A percentile compares a stretch with the other conserved stretches of the same genome.
Conservation (phyloP, 2,797 vertebrate genomes). For the Enteromius anoplus region DNA sequence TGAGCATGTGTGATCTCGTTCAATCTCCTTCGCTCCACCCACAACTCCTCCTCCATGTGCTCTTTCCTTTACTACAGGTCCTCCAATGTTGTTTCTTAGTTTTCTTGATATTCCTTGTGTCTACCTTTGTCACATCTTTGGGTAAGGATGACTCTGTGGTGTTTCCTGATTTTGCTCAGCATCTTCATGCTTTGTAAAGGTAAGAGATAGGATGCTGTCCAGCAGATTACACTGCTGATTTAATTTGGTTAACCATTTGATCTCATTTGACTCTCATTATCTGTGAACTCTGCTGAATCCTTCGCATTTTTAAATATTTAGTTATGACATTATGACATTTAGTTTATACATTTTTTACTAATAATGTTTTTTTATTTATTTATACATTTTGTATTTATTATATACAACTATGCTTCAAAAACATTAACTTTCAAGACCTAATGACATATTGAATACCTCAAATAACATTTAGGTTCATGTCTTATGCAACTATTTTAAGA, state of each 20-base stretch:
- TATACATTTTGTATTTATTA: not conserved
- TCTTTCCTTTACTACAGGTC: conserved; percentile 35
- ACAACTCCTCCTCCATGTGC: conserved; percentile 28
- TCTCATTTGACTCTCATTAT: not conserved
- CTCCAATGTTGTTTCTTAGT: conserved; percentile 34
- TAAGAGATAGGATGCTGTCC: conserved; percentile 57
- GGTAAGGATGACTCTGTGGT: conserved; percentile 65
- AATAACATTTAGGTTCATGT: not conserved
- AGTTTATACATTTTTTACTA: not conserved
- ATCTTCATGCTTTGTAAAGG: conserved; percentile 72
- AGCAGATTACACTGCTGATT: not conserved
- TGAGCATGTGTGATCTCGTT: conserved; percentile 43
- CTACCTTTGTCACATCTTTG: not conserved
- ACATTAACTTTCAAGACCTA: not conserved
- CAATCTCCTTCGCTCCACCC: conserved; percentile 45
- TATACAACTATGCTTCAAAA: not conserved
- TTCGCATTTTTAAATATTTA: not conserved
- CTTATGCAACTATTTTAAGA: not conserved
- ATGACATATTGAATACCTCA: not conserved
- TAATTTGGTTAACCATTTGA: not conserved
- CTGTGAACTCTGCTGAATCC: not conserved
- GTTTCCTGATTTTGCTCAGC: conserved; percentile 64
- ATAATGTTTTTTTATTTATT: not conserved
- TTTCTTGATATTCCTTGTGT: conserved; percentile 11
- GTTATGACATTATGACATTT: not conserved